phyloP scores from a whole-genome alignment of 1,140 invertebrate species.

The Euwallacea similis region DNA sequence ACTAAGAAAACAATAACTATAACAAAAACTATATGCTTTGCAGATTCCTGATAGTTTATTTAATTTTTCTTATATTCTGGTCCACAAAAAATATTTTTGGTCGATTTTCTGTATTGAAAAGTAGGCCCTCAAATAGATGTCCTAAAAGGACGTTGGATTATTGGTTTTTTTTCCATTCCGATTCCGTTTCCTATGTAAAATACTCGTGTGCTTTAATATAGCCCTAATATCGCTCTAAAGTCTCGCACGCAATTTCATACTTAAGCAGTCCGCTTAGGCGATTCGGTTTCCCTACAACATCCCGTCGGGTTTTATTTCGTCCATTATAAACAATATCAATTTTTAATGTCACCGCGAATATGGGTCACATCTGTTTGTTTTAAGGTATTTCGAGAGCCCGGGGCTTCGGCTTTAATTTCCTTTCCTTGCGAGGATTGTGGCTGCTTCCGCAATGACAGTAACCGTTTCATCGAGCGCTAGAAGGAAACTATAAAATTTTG shows the following conservation, averaged over 20 bases:
- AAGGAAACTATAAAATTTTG: too few relatives aligned
- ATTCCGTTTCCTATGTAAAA: conserved; percentile 20
- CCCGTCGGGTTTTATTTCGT: conserved; percentile 10
- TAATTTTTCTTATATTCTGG: neutral
- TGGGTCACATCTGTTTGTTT: conserved; percentile 29
- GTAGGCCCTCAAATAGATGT: neutral
- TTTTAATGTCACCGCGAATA: conserved; percentile 24
- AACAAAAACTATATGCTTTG: too few relatives aligned
- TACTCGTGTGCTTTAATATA: conserved; percentile 19
- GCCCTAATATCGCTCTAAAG: conserved; percentile 12
- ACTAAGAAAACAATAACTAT: too few relatives aligned
- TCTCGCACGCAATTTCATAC: conserved; percentile 42
- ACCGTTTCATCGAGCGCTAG: too few relatives aligned
- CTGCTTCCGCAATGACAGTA: too few relatives aligned
- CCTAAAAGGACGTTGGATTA: conserved; percentile 8
- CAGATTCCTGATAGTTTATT: too few relatives aligned
- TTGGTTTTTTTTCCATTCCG: conserved; percentile 14
- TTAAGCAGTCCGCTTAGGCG: conserved; percentile 31
- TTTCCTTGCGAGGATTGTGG: too few relatives aligned
- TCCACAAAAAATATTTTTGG: neutral
- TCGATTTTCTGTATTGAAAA: neutral
- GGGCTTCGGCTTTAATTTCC: too few relatives aligned
- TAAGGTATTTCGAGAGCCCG: conserved; percentile 2
- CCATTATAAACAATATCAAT: conserved; percentile 22
- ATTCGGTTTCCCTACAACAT: conserved; percentile 12